Conservation (phyloP, 2,888 invertebrate species). For the Philaethria dido region DNA sequence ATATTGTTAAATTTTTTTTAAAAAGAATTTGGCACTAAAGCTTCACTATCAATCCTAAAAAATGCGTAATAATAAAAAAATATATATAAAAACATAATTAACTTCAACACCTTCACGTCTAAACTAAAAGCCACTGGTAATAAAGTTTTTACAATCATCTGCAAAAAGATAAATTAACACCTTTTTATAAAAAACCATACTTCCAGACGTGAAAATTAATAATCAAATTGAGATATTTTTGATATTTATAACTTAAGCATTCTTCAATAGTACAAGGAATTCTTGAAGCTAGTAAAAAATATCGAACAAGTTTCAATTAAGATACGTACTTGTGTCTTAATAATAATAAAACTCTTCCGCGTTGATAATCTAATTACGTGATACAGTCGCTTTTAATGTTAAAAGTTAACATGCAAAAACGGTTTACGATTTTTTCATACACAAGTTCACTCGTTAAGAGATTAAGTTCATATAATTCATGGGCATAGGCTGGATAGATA, state of each 20-base stretch:
- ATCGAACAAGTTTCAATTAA: conserved; percentile 19
- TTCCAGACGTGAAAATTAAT: neutral
- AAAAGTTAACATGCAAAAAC: conserved; percentile 35
- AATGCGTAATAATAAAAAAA: too few species aligned
- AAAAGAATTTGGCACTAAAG: too few species aligned
- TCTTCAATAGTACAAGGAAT: conserved; percentile 11
- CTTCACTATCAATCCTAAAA: too few species aligned
- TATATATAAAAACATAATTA: neutral
- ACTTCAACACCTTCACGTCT: neutral
- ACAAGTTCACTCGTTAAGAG: neutral
- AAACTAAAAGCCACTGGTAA: neutral
- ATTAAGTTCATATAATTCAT: neutral
- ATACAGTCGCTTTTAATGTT: conserved; percentile 24
- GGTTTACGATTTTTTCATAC: neutral
- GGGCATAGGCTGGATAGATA: too few species aligned
- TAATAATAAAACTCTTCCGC: conserved; percentile 31
- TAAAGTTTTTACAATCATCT: conserved; percentile 1
- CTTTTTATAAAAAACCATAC: neutral
- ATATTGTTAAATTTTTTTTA: too few species aligned
- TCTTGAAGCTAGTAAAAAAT: conserved; percentile 20
- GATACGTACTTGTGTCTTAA: neutral
- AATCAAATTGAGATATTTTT: conserved; percentile 1
- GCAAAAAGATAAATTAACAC: neutral
- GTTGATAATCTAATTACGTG: conserved; percentile 34
- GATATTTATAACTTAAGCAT: neutral